These are phyloP conservation scores for Labia minor DNA, from an alignment of 2,888 invertebrate genomes.

Conservation along the genomic window DNA sequence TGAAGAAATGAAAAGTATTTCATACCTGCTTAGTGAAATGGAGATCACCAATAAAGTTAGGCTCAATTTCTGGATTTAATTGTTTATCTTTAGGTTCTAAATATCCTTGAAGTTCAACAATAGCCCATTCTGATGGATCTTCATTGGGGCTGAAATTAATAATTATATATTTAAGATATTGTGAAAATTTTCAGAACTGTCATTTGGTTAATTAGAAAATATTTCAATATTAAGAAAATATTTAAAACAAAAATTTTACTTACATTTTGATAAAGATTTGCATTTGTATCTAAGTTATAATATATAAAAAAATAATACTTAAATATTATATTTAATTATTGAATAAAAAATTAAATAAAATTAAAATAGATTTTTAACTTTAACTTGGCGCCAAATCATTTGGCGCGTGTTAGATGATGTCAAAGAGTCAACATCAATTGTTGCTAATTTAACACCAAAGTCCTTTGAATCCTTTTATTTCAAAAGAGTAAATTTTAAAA, in stretches of 20 bases:
- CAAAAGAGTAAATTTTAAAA: not conserved
- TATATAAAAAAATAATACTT: not conserved
- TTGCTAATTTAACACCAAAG: not conserved
- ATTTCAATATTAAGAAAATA: not conserved
- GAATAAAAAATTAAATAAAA: not conserved
- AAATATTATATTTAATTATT: not conserved
- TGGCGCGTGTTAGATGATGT: not conserved
- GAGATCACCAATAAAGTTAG: not conserved
- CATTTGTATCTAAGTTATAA: not conserved
- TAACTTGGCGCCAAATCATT: not conserved
- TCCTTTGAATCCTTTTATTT: not conserved
- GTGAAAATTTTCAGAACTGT: not conserved
- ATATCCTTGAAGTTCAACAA: not conserved
- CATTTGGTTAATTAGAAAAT: not conserved
- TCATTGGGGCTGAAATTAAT: not conserved
- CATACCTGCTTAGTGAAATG: not conserved
- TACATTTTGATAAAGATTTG: not conserved
- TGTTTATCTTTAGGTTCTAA: not conserved
- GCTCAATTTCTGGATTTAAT: not conserved
- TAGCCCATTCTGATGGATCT: not conserved
- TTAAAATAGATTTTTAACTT: too few species aligned
- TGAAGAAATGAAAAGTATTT: too few species aligned
- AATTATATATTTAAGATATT: not conserved
- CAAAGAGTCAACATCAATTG: not conserved
- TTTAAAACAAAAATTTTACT: not conserved